Evolutionary conservation across 2,797 vertebrate species (phyloP).

Genomic region (Furcifer pardalis): DNA sequence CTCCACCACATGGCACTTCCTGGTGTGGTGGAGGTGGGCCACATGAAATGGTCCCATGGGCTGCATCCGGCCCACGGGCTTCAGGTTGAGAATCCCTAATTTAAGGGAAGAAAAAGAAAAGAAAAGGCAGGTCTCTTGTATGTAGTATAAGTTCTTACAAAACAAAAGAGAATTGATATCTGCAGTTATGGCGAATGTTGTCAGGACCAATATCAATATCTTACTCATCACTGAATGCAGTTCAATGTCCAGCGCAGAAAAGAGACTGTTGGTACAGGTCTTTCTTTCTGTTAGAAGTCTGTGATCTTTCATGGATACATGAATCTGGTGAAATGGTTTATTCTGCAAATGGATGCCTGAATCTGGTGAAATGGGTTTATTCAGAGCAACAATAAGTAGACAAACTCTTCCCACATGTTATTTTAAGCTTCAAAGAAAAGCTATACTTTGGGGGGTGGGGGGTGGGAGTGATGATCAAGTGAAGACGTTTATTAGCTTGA

Average conservation of each 20-base stretch:
- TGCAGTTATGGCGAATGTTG: constrained; percentile 37
- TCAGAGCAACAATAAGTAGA: constrained; percentile 22
- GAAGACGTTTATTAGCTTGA: neutral
- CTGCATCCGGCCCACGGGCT: too few relatives aligned
- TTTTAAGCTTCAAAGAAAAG: neutral
- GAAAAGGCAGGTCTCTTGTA: neutral
- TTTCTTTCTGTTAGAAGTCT: neutral
- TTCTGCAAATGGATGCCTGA: neutral
- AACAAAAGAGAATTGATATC: constrained; percentile 7
- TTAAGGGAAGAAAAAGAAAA: too few relatives aligned
- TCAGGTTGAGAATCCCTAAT: too few relatives aligned
- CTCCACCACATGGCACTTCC: too few relatives aligned
- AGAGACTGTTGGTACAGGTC: neutral
- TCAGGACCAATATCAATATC: constrained; percentile 43
- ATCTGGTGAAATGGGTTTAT: constrained; percentile 6
- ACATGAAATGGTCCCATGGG: too few relatives aligned
- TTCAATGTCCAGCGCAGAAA: neutral
- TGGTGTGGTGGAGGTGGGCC: too few relatives aligned
- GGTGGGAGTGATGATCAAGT: neutral
- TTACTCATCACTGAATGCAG: constrained; percentile 28
- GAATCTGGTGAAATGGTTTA: neutral
- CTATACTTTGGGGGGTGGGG: neutral
- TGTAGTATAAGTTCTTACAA: constrained; percentile 35
- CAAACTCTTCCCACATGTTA: neutral
- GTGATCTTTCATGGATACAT: constrained; percentile 29